Evolutionary conservation across 2,888 invertebrate genomes (phyloP).

Genomic region (Diarsia brunnea): DNA sequence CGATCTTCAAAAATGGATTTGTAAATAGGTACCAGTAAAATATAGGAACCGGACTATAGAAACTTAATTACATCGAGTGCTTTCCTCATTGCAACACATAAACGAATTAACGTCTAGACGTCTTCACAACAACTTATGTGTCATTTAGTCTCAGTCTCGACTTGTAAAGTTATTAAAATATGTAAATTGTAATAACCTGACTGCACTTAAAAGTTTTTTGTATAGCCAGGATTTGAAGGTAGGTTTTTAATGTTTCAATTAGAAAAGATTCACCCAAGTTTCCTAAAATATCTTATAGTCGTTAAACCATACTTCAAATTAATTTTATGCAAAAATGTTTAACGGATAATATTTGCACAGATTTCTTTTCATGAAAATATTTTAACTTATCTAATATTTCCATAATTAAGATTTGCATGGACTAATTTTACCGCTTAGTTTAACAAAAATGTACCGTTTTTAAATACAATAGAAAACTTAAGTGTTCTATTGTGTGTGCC

Average conservation of each 20-base stretch:
- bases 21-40: neutral
- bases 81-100: neutral
- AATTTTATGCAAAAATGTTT: neutral
- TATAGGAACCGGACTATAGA: neutral
- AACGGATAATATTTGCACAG: neutral
- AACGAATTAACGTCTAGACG: conserved; percentile 40
- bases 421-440: neutral
- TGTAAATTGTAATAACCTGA: neutral
- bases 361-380: neutral
- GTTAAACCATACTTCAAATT: neutral
- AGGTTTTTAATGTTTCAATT: neutral
- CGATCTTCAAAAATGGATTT: neutral
- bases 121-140: neutral
- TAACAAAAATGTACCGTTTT: neutral
- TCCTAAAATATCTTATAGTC: neutral
- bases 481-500: too few relatives aligned
- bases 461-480: neutral
- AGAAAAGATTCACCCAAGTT: neutral
- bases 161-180: conserved; percentile 22
- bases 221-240: neutral
- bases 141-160: neutral
- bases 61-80: neutral
- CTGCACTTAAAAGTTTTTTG: neutral
- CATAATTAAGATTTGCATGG: conserved; percentile 8
- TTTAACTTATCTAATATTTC: conserved; percentile 6